Percentiles rank a stretch among this genome's conserved stretches.
phyloP scores from a whole-genome alignment of 1,140 invertebrate genomes.

The Pteromalus puparum region DNA sequence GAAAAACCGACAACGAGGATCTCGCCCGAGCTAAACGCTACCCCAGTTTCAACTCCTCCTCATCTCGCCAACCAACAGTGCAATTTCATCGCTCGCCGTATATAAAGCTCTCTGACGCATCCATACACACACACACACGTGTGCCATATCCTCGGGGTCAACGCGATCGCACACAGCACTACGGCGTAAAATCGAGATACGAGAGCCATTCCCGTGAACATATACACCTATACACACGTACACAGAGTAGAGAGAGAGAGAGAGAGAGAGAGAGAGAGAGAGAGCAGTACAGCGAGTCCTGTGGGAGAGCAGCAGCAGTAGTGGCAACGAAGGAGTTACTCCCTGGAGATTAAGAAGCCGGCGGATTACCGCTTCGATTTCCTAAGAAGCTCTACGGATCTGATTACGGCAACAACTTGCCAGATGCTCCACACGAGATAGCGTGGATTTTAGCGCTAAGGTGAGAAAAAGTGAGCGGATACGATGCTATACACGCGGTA shows the following conservation, averaged over 20 bases:
- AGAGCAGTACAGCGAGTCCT: neutral
- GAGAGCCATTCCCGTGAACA: neutral
- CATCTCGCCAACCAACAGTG: neutral
- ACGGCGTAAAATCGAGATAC: conserved; percentile 12
- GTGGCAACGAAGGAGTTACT: conserved; percentile 37
- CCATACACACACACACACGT: no score
- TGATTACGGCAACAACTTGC: conserved; percentile 61
- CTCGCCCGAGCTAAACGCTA: neutral
- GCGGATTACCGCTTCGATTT: conserved; percentile 61
- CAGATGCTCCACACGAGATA: conserved; percentile 14
- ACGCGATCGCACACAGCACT: neutral
- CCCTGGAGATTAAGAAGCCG: conserved; percentile 58
- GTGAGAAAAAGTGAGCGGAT: neutral
- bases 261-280: neutral
- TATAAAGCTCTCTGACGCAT: neutral
- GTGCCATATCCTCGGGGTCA: neutral
- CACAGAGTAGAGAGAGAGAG: neutral
- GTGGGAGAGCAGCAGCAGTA: neutral
- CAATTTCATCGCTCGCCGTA: neutral
- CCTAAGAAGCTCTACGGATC: conserved; percentile 58
- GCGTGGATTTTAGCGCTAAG: neutral
- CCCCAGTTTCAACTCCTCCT: neutral
- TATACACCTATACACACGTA: neutral
- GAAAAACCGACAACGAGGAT: neutral
- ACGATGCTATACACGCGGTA: neutral